A percentile compares a stretch with the other conserved stretches of the same genome.
Evolutionary conservation across 1,140 invertebrate genomes (phyloP).

Genomic region (Dendroctonus valens): DNA sequence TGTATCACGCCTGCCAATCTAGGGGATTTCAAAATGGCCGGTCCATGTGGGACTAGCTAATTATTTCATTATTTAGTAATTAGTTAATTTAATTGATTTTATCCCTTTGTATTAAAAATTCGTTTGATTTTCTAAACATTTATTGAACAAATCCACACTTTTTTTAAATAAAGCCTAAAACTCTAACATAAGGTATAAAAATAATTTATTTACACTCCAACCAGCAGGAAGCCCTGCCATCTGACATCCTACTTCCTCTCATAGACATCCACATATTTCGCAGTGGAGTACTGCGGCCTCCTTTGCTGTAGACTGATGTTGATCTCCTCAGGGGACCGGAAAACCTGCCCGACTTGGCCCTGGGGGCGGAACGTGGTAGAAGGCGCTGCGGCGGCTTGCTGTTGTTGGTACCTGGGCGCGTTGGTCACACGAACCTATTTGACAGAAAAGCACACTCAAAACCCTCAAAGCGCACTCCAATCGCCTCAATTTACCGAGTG

Average conservation of each 20-base stretch:
- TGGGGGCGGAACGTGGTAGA: constrained; percentile 46
- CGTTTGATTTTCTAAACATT: no score
- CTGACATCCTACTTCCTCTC: constrained; percentile 14
- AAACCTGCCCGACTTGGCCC: constrained; percentile 62
- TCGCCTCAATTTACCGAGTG: constrained; percentile 43
- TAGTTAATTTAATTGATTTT: no score
- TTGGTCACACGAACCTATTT: constrained; percentile 46
- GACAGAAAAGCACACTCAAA: neutral
- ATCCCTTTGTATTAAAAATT: no score
- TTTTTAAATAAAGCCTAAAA: constrained; percentile 1
- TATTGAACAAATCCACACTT: neutral
- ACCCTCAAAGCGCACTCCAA: neutral
- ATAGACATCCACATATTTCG: constrained; percentile 36
- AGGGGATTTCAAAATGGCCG: no score
- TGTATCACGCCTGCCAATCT: no score
- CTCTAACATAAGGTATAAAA: neutral
- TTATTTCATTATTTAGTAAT: no score
- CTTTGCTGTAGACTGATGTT: constrained; percentile 80
- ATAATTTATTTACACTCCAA: constrained; percentile 9
- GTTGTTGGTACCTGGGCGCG: constrained; percentile 26
- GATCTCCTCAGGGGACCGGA: constrained; percentile 79
- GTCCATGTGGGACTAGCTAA: no score
- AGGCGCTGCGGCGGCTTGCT: constrained; percentile 15
- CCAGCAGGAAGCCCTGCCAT: neutral
- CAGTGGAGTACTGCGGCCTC: constrained; percentile 51